Percentiles rank a stretch among this genome's conserved stretches.
Conservation (phyloP, 2,888 invertebrate species). For the Cantharis rufa region DNA sequence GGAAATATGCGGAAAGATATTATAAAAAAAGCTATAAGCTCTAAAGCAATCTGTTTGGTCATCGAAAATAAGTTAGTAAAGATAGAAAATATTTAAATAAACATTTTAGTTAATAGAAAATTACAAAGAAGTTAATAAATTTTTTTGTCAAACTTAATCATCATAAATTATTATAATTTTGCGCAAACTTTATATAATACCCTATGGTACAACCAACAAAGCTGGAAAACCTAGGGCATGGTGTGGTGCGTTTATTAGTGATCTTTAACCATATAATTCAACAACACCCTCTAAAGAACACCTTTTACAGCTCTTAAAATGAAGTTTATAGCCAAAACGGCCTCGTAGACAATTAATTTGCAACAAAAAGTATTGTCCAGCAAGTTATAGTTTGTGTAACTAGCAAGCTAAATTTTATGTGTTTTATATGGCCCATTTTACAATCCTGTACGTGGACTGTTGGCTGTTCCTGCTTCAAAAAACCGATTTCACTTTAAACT, state of each 20-base stretch:
- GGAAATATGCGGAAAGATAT: too few relatives aligned
- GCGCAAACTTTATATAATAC: too few relatives aligned
- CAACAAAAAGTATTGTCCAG: slow-evolving; percentile 22
- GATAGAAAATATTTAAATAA: too few relatives aligned
- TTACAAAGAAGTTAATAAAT: not conserved
- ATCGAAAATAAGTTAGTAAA: too few relatives aligned
- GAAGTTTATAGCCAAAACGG: slow-evolving; percentile 10
- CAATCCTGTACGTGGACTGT: slow-evolving; percentile 20
- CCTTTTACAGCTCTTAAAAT: slow-evolving; percentile 3
- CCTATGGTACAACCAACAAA: too few relatives aligned
- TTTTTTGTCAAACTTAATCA: not conserved
- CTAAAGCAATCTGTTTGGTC: too few relatives aligned
- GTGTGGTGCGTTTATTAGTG: not conserved
- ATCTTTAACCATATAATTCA: not conserved
- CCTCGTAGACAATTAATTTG: slow-evolving; percentile 21
- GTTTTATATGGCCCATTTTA: slow-evolving; percentile 32
- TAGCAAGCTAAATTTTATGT: slow-evolving; percentile 27
- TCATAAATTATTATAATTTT: not conserved
- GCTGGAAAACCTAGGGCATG: not conserved
- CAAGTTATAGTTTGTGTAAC: slow-evolving; percentile 27
- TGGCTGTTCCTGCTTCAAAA: slow-evolving; percentile 27
- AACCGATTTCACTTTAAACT: not conserved
- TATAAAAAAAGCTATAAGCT: too few relatives aligned
- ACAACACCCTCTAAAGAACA: not conserved
- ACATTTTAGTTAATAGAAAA: too few relatives aligned